A percentile compares a stretch with the other conserved stretches of the same genome.
Conservation (phyloP, 2,888 invertebrate genomes). For the Geophilus truncorum region DNA sequence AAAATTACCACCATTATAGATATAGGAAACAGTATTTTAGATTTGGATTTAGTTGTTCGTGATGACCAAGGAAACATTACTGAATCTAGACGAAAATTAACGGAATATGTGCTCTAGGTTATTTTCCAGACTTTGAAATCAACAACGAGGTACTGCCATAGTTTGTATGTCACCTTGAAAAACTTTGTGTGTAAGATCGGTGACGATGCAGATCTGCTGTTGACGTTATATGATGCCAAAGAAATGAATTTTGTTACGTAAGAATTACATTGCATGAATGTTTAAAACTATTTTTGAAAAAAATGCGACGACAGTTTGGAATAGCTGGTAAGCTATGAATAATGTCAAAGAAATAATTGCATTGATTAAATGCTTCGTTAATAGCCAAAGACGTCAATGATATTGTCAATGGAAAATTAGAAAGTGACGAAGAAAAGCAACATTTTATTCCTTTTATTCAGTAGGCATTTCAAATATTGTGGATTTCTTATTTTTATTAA, state of each 20-base stretch:
- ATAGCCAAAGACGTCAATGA: slow-evolving; percentile 64
- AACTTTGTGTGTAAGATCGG: slow-evolving; percentile 86
- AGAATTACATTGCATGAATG: background rate
- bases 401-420: slow-evolving; percentile 63
- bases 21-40: slow-evolving; percentile 73
- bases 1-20: slow-evolving; percentile 83
- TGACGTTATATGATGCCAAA: slow-evolving; percentile 76
- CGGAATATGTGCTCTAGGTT: background rate
- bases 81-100: slow-evolving; percentile 64
- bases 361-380: no score
- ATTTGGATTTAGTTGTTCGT: slow-evolving; percentile 73
- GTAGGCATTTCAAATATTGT: slow-evolving; percentile 63
- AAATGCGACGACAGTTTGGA: slow-evolving; percentile 79
- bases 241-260: slow-evolving; percentile 69
- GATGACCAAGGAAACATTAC: slow-evolving; percentile 71
- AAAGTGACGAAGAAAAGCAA: slow-evolving; percentile 69
- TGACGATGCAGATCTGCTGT: slow-evolving; percentile 77
- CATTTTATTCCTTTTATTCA: slow-evolving; percentile 77
- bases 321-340: slow-evolving; percentile 53
- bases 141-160: slow-evolving; percentile 57
- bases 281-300: no score
- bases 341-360: no score
- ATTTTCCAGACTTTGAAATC: slow-evolving; percentile 6
- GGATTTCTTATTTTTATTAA: no score
- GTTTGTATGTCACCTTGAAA: slow-evolving; percentile 73